Evolutionary conservation across 2,113 vertebrate species (phyloP).

Genomic region (Rhinopomastus cyanomelas): DNA sequence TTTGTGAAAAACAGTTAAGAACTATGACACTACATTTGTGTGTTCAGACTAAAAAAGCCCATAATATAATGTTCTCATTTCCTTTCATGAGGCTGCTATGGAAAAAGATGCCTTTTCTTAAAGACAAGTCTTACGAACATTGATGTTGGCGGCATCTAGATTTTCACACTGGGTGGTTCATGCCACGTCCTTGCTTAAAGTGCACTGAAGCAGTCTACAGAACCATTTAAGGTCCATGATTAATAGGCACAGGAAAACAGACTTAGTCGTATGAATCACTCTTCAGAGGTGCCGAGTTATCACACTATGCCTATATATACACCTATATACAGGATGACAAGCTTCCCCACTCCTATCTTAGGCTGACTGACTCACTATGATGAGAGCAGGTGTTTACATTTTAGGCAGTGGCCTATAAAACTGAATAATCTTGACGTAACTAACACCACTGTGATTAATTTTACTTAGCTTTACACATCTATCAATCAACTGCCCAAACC

Average conservation of each 20-base stretch:
- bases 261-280: conserved; percentile 6
- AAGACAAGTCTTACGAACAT: background rate
- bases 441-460: background rate
- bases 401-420: background rate
- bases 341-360: background rate
- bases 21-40: background rate
- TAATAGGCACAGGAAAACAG: background rate
- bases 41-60: background rate
- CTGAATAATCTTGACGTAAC: background rate
- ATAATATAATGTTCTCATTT: background rate
- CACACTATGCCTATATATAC: background rate
- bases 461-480: background rate
- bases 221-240: background rate
- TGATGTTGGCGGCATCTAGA: background rate
- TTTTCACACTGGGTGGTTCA: background rate
- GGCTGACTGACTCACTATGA: background rate
- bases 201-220: background rate
- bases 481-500: background rate
- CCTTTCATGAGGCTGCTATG: background rate
- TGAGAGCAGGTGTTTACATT: background rate
- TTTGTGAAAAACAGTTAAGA: background rate
- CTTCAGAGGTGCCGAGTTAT: conserved; percentile 13
- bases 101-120: background rate
- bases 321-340: background rate
- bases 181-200: background rate